A percentile compares a stretch with the other conserved stretches of the same genome.
These are phyloP conservation scores for Paratilapia polleni DNA, from an alignment of 2,113 vertebrate species.

Conservation along the genomic window DNA sequence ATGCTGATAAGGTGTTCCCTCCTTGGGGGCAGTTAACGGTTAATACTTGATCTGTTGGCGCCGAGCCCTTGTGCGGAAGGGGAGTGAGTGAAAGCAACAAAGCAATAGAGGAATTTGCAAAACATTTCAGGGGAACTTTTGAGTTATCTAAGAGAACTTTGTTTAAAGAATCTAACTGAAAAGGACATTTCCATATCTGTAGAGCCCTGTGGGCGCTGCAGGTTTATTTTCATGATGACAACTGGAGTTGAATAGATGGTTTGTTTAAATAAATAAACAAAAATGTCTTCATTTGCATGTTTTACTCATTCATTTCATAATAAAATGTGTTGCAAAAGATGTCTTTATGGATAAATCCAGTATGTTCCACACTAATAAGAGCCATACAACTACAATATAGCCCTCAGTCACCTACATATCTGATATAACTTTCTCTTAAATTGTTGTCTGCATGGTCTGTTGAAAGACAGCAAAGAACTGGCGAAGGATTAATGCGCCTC, in stretches of 20 bases:
- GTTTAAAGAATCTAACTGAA: conserved; percentile 27
- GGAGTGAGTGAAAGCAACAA: not conserved
- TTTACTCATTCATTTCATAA: conserved; percentile 2
- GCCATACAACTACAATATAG: not conserved
- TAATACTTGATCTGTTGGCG: conserved; percentile 37
- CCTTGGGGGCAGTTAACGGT: conserved; percentile 58
- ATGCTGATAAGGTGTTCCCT: conserved; percentile 51
- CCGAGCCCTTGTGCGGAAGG: not conserved
- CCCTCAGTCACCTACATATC: not conserved
- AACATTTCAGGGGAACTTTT: conserved; percentile 36
- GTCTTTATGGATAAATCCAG: not conserved
- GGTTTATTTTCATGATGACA: not conserved
- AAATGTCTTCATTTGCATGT: not conserved
- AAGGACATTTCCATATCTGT: not conserved
- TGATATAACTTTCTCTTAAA: not conserved
- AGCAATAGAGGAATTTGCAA: conserved; percentile 23
- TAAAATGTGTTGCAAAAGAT: not conserved
- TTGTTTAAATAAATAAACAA: not conserved
- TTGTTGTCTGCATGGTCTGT: not conserved
- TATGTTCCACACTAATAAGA: not conserved
- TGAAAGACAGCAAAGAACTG: not conserved
- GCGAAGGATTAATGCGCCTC: not conserved
- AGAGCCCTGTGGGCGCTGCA: not conserved
- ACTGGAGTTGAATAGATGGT: not conserved
- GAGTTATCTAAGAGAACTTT: not conserved